Evolutionary conservation across 1,140 invertebrate genomes (phyloP).

Genomic region (Samia ricini): DNA sequence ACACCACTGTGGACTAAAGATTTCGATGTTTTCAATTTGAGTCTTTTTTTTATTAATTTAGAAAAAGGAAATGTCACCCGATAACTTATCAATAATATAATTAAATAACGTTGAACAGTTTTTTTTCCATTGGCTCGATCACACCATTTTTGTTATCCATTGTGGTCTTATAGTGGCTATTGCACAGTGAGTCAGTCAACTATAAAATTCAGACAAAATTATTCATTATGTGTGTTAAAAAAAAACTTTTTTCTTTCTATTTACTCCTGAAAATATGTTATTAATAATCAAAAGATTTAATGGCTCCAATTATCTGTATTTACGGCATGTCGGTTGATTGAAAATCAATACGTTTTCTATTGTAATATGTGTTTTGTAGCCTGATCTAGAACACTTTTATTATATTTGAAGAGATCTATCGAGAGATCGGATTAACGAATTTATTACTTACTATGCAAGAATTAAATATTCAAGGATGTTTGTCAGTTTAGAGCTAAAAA

Average conservation of each 20-base stretch:
- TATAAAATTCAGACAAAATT: conserved; percentile 68
- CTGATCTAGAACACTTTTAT: conserved; percentile 63
- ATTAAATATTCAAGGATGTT: conserved; percentile 45
- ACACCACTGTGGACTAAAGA: conserved; percentile 73
- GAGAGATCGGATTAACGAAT: conserved; percentile 74
- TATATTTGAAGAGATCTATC: conserved; percentile 70
- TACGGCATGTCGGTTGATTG: conserved; percentile 73
- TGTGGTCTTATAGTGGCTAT: conserved; percentile 67
- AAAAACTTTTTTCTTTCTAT: neutral
- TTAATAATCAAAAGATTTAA: conserved; percentile 35
- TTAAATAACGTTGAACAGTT: conserved; percentile 42
- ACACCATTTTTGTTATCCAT: conserved; percentile 65
- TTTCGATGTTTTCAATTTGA: conserved; percentile 74
- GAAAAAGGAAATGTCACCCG: conserved; percentile 65
- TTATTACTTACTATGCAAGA: conserved; percentile 73
- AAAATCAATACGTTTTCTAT: conserved; percentile 73
- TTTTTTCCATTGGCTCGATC: conserved; percentile 43
- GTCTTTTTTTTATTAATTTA: conserved; percentile 66
- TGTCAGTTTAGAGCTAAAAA: conserved; percentile 47
- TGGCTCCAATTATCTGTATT: conserved; percentile 71
- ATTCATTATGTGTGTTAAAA: conserved; percentile 21
- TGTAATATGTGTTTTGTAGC: conserved; percentile 75
- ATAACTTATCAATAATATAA: conserved; percentile 61
- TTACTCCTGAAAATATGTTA: neutral
- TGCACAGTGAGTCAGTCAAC: conserved; percentile 68